Evolutionary conservation across 2,888 invertebrate species (phyloP).

Genomic region (Pilophorus perplexus): DNA sequence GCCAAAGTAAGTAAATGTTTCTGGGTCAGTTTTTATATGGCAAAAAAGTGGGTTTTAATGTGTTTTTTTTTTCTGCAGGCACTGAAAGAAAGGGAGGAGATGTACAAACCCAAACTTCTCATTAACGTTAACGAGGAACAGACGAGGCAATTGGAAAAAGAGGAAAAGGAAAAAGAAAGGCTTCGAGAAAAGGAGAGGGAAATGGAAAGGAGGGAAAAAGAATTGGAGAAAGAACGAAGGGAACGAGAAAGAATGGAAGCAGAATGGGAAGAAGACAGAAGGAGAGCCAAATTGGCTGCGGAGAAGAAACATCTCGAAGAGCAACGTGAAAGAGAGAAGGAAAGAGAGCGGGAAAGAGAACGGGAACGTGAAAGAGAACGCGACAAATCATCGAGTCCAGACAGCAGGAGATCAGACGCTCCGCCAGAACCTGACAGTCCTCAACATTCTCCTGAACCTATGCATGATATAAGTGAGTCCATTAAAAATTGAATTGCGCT

Average conservation of each 20-base stretch:
- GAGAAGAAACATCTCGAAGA: constrained; percentile 48
- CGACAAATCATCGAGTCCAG: constrained; percentile 37
- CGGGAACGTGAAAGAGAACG: constrained; percentile 45
- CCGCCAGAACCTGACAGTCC: constrained; percentile 48
- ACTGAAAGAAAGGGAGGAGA: constrained; percentile 73
- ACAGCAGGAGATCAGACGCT: constrained; percentile 51
- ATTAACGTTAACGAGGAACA: constrained; percentile 59
- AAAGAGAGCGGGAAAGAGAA: constrained; percentile 42
- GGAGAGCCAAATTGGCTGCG: constrained; percentile 18
- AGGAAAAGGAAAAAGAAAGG: constrained; percentile 51
- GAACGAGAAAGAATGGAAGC: constrained; percentile 52
- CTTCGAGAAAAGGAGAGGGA: constrained; percentile 58
- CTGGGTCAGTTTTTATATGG: too few species aligned
- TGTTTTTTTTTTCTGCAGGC: constrained; percentile 53
- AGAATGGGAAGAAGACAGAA: constrained; percentile 38
- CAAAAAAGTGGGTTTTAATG: neutral
- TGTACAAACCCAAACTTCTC: constrained; percentile 78
- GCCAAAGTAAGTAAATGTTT: constrained; percentile 58
- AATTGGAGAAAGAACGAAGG: constrained; percentile 49
- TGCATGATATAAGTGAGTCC: constrained; percentile 33
- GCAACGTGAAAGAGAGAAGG: constrained; percentile 44
- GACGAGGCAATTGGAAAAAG: constrained; percentile 53
- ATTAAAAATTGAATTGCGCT: too few species aligned
- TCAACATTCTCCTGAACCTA: constrained; percentile 33
- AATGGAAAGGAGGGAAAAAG: constrained; percentile 52